phyloP scores from a whole-genome alignment of 1,140 invertebrate genomes.

The Polypedilum pembai region DNA sequence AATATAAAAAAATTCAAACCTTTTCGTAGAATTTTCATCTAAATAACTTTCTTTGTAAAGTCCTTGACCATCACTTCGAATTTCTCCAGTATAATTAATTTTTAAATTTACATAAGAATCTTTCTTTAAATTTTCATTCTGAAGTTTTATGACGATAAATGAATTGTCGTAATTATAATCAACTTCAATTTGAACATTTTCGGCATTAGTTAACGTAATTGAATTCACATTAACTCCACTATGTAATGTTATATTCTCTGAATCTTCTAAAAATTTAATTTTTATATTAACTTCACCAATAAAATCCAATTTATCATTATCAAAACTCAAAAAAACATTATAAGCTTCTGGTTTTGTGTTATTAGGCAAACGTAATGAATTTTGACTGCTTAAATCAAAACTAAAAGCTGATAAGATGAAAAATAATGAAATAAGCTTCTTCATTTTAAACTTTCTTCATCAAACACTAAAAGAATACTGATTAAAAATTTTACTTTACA shows the following conservation, averaged over 20 bases:
- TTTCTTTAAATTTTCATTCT: neutral
- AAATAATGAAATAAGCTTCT: neutral
- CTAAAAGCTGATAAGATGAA: neutral
- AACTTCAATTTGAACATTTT: neutral
- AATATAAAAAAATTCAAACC: conserved; percentile 34
- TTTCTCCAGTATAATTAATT: conserved; percentile 34
- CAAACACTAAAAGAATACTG: neutral
- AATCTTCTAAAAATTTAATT: neutral
- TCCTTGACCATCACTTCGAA: conserved; percentile 47
- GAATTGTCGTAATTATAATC: neutral
- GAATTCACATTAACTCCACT: neutral
- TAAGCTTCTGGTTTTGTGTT: neutral
- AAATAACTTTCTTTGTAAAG: conserved; percentile 51
- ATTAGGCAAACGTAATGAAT: neutral
- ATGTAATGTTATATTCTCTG: neutral
- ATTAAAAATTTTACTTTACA: neutral
- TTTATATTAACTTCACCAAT: neutral
- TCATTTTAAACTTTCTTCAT: neutral
- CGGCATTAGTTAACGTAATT: neutral
- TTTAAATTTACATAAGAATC: neutral
- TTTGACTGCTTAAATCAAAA: neutral
- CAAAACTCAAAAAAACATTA: neutral
- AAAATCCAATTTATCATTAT: neutral
- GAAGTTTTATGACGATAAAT: too few relatives aligned
- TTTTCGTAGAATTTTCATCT: conserved; percentile 39